Percentiles rank a stretch among this genome's conserved stretches.
Evolutionary conservation across 1,140 invertebrate species (phyloP).

Genomic region (Halictus rubicundus): DNA sequence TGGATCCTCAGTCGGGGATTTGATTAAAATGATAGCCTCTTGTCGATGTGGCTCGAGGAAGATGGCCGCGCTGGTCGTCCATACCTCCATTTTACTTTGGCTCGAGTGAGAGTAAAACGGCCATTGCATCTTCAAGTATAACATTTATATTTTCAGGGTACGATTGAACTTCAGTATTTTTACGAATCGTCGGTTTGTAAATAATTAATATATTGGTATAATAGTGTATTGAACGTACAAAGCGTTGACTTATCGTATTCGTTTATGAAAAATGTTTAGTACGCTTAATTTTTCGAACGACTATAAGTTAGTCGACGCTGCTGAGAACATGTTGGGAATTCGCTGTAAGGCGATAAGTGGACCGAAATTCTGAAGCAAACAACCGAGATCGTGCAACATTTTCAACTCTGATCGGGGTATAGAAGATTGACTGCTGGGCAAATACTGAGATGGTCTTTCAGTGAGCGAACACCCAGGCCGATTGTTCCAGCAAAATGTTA

Average conservation of each 20-base stretch:
- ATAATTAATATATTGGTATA: too few species aligned
- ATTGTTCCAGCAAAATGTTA: constrained; percentile 68
- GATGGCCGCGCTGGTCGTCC: background rate
- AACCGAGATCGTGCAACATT: background rate
- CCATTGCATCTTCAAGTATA: too few species aligned
- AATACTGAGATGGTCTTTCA: constrained; percentile 43
- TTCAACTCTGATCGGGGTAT: background rate
- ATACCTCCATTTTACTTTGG: background rate
- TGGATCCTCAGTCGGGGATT: constrained; percentile 14
- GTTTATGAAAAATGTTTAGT: too few species aligned
- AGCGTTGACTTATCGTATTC: too few species aligned
- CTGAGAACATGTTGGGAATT: too few species aligned
- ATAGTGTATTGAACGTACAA: too few species aligned
- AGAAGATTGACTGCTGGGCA: constrained; percentile 52
- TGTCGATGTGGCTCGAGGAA: background rate
- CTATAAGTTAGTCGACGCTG: too few species aligned
- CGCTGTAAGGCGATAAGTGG: background rate
- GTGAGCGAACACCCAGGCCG: constrained; percentile 11
- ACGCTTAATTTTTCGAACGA: too few species aligned
- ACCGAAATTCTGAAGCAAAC: background rate
- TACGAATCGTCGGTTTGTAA: too few species aligned
- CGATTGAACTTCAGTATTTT: too few species aligned
- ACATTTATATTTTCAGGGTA: too few species aligned
- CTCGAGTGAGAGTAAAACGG: background rate
- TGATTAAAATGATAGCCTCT: constrained; percentile 15